A percentile compares a stretch with the other conserved stretches of the same genome.
phyloP scores from a whole-genome alignment of 2,888 invertebrate genomes.

The Hedychridium roseum region DNA sequence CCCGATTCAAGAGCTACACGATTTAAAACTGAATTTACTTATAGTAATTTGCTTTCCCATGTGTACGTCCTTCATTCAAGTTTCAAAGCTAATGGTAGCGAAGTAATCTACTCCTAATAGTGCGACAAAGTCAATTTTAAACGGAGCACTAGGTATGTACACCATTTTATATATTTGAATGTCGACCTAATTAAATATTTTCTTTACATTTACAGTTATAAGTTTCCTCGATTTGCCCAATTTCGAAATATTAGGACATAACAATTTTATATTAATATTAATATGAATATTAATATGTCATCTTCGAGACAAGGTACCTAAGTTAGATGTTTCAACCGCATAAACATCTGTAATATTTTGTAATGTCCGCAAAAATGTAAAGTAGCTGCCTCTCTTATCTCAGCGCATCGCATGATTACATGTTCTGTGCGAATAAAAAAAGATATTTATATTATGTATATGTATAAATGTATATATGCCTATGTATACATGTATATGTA shows the following conservation, averaged over 20 bases:
- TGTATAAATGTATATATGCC: slow-evolving; percentile 18
- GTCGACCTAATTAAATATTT: slow-evolving; percentile 49
- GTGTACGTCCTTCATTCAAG: no score
- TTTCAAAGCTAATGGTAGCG: no score
- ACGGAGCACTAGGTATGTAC: slow-evolving; percentile 42
- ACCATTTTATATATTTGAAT: slow-evolving; percentile 44
- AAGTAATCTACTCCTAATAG: no score
- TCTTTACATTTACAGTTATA: slow-evolving; percentile 45
- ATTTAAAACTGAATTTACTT: slow-evolving; percentile 37
- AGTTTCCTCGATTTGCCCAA: slow-evolving; percentile 33
- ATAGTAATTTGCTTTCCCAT: slow-evolving; percentile 14
- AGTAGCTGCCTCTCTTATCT: slow-evolving; percentile 52
- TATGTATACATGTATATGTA: slow-evolving; percentile 24
- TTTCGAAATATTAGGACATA: slow-evolving; percentile 56
- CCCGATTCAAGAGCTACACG: slow-evolving; percentile 25
- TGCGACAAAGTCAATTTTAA: slow-evolving; percentile 40
- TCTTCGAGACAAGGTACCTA: slow-evolving; percentile 52
- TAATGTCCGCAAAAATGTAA: slow-evolving; percentile 47
- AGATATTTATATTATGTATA: slow-evolving; percentile 30
- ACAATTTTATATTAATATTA: slow-evolving; percentile 32
- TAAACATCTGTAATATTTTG: slow-evolving; percentile 37
- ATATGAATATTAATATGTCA: slow-evolving; percentile 36
- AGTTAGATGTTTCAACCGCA: slow-evolving; percentile 29
- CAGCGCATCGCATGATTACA: slow-evolving; percentile 24
- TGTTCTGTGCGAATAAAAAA: slow-evolving; percentile 34